Conservation (phyloP, 2,888 invertebrate genomes). For the Drosophila buzzatii region DNA sequence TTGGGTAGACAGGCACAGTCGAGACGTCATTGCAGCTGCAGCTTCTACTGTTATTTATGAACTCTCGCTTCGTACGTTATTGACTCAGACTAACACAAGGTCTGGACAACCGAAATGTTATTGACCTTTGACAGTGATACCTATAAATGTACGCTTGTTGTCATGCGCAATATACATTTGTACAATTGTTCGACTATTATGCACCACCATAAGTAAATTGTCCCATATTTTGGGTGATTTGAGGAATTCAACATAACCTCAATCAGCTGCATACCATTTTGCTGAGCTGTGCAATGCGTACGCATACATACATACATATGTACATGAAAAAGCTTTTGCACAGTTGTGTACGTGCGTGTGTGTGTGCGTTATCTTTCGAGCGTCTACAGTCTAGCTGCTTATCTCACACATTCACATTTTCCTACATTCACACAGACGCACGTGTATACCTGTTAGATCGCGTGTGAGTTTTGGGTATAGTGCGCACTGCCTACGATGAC, state of each 20-base stretch:
- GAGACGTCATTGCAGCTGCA: conserved; percentile 25
- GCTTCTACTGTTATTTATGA: conserved; percentile 1
- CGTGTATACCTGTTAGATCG: conserved; percentile 37
- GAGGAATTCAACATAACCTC: conserved; percentile 60
- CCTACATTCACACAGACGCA: conserved; percentile 21
- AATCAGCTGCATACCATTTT: conserved; percentile 28
- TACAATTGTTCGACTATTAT: conserved; percentile 7
- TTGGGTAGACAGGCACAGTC: conserved; percentile 25
- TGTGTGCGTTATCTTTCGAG: background rate
- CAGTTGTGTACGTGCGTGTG: background rate
- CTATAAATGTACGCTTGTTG: conserved; percentile 8
- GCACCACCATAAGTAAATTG: conserved; percentile 40
- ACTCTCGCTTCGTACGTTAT: conserved; percentile 1
- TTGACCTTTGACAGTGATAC: conserved; percentile 68
- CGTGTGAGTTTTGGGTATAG: conserved; percentile 28
- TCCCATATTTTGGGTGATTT: conserved; percentile 41
- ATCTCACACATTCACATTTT: conserved; percentile 5
- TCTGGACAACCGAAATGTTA: conserved; percentile 47
- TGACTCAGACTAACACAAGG: conserved; percentile 45
- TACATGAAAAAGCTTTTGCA: background rate
- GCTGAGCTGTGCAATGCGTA: conserved; percentile 1
- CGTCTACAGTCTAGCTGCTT: background rate
- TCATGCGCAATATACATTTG: conserved; percentile 55
- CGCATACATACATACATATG: background rate
- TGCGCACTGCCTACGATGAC: conserved; percentile 11